Evolutionary conservation across 1,140 invertebrate species (phyloP).

Genomic region (Brachionus manjavacas): DNA sequence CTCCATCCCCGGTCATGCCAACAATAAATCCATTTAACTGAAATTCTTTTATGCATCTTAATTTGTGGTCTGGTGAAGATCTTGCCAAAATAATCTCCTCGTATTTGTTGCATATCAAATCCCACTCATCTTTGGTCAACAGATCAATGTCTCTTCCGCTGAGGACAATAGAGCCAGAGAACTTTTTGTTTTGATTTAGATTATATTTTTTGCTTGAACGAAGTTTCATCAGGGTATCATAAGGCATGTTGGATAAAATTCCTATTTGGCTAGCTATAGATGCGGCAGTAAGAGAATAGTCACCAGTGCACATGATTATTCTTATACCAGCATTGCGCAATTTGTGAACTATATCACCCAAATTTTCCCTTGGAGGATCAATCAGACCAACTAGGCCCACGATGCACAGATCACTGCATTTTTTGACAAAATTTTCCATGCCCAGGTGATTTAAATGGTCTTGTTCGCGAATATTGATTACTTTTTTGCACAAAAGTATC

Average conservation of each 20-base stretch:
- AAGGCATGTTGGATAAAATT: neutral
- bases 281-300: neutral
- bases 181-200: neutral
- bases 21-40: conserved; percentile 45
- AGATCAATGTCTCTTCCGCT: neutral
- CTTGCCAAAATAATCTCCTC: conserved; percentile 63
- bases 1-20: conserved; percentile 49
- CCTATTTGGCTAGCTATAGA: conserved; percentile 19
- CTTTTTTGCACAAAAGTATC: conserved; percentile 15
- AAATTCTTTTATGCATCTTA: conserved; percentile 72
- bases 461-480: neutral
- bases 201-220: neutral
- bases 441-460: neutral
- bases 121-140: neutral
- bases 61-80: conserved; percentile 75
- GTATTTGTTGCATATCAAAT: conserved; percentile 8
- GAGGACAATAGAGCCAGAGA: conserved; percentile 8
- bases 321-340: neutral
- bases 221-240: conserved; percentile 9
- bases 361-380: conserved; percentile 21
- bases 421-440: conserved; percentile 42
- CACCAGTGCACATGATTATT: conserved; percentile 23
- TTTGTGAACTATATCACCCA: neutral
- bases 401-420: conserved; percentile 46
- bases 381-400: conserved; percentile 27